These are phyloP conservation scores for Apolygus lucorum DNA, from an alignment of 1,140 invertebrate genomes.

Conservation along the genomic window DNA sequence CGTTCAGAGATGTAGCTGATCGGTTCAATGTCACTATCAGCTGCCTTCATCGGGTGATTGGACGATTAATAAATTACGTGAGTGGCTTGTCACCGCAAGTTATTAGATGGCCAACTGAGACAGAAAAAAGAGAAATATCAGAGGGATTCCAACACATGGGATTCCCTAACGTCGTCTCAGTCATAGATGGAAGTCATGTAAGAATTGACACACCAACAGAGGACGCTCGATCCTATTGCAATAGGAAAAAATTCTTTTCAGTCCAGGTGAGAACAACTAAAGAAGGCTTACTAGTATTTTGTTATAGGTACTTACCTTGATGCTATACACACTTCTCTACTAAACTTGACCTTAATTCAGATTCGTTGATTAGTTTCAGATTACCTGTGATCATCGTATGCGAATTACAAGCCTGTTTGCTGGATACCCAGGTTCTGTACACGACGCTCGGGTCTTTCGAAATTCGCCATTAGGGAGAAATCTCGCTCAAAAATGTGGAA, in stretches of 20 bases:
- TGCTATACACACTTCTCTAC: neutral
- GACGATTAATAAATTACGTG: constrained; percentile 14
- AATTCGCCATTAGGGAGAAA: neutral
- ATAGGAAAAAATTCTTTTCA: neutral
- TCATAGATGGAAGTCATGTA: neutral
- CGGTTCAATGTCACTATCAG: constrained; percentile 26
- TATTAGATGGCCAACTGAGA: neutral
- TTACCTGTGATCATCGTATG: neutral
- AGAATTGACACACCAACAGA: neutral
- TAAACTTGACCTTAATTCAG: neutral
- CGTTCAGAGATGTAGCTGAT: constrained; percentile 29
- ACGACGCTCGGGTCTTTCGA: neutral
- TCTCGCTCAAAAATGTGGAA: neutral
- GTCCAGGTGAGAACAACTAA: neutral
- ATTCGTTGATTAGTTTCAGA: neutral
- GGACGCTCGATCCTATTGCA: neutral
- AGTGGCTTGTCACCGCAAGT: neutral
- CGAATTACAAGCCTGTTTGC: neutral
- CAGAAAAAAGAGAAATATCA: neutral
- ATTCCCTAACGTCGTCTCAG: neutral
- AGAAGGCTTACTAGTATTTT: neutral
- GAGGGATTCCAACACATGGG: neutral
- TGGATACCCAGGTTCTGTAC: neutral
- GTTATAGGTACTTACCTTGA: neutral
- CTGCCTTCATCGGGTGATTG: constrained; percentile 24